phyloP scores from a whole-genome alignment of 2,797 vertebrate genomes.

The Eleutherodactylus coqui region DNA sequence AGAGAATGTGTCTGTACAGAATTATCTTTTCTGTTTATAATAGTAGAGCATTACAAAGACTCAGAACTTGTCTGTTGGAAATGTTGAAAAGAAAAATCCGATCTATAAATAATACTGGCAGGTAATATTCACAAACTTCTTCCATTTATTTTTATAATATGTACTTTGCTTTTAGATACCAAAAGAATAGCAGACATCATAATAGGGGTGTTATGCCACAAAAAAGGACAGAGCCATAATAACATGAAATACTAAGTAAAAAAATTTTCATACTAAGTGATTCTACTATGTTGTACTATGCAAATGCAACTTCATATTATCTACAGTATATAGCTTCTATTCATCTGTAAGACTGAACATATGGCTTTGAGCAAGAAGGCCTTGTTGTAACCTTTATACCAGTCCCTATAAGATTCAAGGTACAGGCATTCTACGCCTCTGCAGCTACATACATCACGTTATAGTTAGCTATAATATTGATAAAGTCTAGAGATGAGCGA shows the following conservation, averaged over 20 bases:
- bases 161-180: neutral
- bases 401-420: too few relatives aligned
- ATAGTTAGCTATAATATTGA: too few relatives aligned
- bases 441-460: too few relatives aligned
- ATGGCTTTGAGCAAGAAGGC: too few relatives aligned
- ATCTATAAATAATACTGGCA: neutral
- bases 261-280: neutral
- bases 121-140: neutral
- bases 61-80: neutral
- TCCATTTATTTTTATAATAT: neutral
- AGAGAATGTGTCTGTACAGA: neutral
- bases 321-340: too few relatives aligned
- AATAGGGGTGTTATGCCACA: neutral
- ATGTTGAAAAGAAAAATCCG: neutral
- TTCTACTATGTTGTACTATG: too few relatives aligned
- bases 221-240: neutral
- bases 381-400: too few relatives aligned
- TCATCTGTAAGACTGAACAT: too few relatives aligned
- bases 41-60: neutral
- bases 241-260: neutral
- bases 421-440: too few relatives aligned
- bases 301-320: too few relatives aligned
- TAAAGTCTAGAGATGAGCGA: too few relatives aligned
- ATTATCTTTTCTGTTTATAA: conserved; percentile 9
- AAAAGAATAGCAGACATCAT: neutral